These are phyloP conservation scores for Eciton burchellii DNA, from an alignment of 1,140 invertebrate genomes.

Conservation along the genomic window DNA sequence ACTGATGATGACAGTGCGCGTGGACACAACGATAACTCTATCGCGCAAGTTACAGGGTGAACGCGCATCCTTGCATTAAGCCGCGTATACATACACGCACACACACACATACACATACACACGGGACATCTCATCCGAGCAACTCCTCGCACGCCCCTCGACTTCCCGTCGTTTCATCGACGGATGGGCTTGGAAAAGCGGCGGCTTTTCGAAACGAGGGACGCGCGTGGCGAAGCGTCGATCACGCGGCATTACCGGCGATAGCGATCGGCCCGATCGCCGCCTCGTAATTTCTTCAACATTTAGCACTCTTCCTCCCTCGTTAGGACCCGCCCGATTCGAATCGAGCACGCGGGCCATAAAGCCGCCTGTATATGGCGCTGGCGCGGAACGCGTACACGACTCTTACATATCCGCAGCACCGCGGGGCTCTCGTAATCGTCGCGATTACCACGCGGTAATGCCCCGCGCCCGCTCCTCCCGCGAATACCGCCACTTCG, in stretches of 20 bases:
- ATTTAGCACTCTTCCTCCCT: slow-evolving; percentile 69
- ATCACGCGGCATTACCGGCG: slow-evolving; percentile 66
- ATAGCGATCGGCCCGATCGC: slow-evolving; percentile 62
- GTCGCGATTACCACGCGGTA: slow-evolving; percentile 73
- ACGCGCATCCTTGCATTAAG: slow-evolving; percentile 41
- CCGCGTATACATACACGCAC: slow-evolving; percentile 9
- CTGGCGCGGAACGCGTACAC: slow-evolving; percentile 60
- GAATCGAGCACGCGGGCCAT: slow-evolving; percentile 58
- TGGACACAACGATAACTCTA: slow-evolving; percentile 55
- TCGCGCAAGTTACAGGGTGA: slow-evolving; percentile 50
- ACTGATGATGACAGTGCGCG: slow-evolving; percentile 34
- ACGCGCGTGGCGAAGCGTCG: slow-evolving; percentile 70
- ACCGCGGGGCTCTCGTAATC: slow-evolving; percentile 70
- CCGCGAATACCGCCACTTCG: slow-evolving; percentile 32
- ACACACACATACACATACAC: slow-evolving; percentile 7
- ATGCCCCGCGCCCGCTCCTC: slow-evolving; percentile 51
- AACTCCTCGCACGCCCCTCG: slow-evolving; percentile 36
- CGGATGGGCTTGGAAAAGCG: slow-evolving; percentile 20
- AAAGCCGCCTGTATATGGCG: slow-evolving; percentile 72
- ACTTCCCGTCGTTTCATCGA: slow-evolving; percentile 43
- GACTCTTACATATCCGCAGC: slow-evolving; percentile 70
- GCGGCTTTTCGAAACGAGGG: slow-evolving; percentile 44
- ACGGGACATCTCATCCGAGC: slow-evolving; percentile 23
- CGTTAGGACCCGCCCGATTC: slow-evolving; percentile 53
- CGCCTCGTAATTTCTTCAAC: slow-evolving; percentile 74